Percentiles rank a stretch among this genome's conserved stretches.
Evolutionary conservation across 1,140 invertebrate genomes (phyloP).

Genomic region (Geopemphigus sp.): DNA sequence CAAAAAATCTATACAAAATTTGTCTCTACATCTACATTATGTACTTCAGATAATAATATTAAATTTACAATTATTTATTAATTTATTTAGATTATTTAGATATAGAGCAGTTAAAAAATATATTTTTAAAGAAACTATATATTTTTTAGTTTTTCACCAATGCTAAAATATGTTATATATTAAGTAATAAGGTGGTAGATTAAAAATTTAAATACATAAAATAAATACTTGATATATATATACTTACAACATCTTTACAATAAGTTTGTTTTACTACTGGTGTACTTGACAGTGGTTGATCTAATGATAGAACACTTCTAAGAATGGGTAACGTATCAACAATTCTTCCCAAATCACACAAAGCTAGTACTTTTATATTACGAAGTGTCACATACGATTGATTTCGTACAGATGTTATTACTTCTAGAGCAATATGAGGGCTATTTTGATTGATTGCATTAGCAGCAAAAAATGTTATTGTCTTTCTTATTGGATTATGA

Average conservation of each 20-base stretch:
- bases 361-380: conserved; percentile 66
- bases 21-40: too few species aligned
- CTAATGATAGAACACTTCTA: conserved; percentile 60
- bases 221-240: too few species aligned
- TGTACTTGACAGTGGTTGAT: conserved; percentile 56
- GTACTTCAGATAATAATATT: too few species aligned
- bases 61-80: too few species aligned
- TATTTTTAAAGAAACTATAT: too few species aligned
- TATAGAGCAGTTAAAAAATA: too few species aligned
- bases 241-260: conserved; percentile 58
- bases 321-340: conserved; percentile 67
- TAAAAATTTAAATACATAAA: too few species aligned
- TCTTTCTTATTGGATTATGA: conserved; percentile 61
- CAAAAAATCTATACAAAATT: too few species aligned
- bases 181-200: too few species aligned
- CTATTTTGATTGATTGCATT: conserved; percentile 68
- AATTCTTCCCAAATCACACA: conserved; percentile 62
- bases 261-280: conserved; percentile 58
- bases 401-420: conserved; percentile 58
- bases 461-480: conserved; percentile 62
- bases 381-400: conserved; percentile 66
- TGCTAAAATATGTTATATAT: too few species aligned
- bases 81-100: too few species aligned
- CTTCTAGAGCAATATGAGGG: conserved; percentile 67
- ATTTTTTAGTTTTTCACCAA: too few species aligned